These are phyloP conservation scores for Tribolium castaneum DNA, from an alignment of 1,140 invertebrate species.

Conservation along the genomic window DNA sequence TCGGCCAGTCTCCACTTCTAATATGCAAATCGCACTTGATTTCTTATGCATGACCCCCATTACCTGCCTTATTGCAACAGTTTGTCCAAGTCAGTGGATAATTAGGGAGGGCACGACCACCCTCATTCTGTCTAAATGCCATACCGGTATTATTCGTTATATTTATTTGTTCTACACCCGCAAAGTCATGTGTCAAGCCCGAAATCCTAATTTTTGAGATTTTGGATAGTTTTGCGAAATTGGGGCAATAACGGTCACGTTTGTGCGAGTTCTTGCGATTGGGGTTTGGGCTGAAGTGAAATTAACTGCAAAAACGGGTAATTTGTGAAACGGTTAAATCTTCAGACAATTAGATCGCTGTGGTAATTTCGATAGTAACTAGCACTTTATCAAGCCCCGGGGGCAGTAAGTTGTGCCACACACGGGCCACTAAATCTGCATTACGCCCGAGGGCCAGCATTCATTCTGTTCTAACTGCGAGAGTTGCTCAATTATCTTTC, in stretches of 20 bases:
- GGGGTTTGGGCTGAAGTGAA: slow-evolving; percentile 53
- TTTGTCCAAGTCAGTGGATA: slow-evolving; percentile 5
- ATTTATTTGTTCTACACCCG: neutral
- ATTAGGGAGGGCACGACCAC: neutral
- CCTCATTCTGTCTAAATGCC: neutral
- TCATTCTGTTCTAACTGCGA: slow-evolving; percentile 57
- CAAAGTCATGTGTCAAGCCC: neutral
- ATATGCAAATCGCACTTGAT: slow-evolving; percentile 19
- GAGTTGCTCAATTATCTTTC: slow-evolving; percentile 63
- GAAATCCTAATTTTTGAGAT: neutral
- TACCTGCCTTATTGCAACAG: slow-evolving; percentile 7
- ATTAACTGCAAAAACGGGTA: slow-evolving; percentile 59
- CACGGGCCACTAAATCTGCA: slow-evolving; percentile 59
- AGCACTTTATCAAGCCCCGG: slow-evolving; percentile 58
- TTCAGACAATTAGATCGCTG: slow-evolving; percentile 55
- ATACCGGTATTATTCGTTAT: neutral
- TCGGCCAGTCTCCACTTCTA: neutral
- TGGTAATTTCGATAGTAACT: slow-evolving; percentile 48
- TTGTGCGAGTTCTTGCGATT: slow-evolving; percentile 42
- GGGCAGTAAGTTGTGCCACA: slow-evolving; percentile 55
- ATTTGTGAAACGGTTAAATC: slow-evolving; percentile 61
- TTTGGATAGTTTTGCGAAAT: neutral
- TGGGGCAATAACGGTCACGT: slow-evolving; percentile 40
- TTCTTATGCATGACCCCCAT: slow-evolving; percentile 8
- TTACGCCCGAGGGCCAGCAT: slow-evolving; percentile 55